A percentile compares a stretch with the other conserved stretches of the same genome.
phyloP scores from a whole-genome alignment of 1,140 invertebrate genomes.

The Hyposmocoma kahamanoa region DNA sequence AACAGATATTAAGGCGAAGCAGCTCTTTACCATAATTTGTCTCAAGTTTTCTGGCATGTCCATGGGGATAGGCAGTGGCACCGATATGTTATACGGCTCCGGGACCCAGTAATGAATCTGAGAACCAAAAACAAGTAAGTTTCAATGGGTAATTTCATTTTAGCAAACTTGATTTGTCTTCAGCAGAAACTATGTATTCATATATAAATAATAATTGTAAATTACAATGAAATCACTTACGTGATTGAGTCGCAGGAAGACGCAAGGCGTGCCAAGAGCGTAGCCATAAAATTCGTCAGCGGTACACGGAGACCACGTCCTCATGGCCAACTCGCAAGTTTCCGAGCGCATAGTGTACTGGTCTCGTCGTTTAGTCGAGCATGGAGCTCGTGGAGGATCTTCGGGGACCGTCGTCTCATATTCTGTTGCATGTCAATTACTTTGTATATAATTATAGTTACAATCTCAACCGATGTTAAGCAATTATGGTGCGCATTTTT shows the following conservation, averaged over 20 bases:
- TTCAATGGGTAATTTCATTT: no score
- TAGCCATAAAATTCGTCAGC: constrained; percentile 84
- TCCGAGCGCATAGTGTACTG: constrained; percentile 29
- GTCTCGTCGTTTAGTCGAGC: constrained; percentile 40
- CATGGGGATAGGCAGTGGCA: constrained; percentile 73
- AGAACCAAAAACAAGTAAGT: no score
- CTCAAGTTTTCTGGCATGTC: constrained; percentile 83
- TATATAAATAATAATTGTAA: no score
- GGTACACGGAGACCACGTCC: constrained; percentile 79
- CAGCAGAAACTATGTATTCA: no score
- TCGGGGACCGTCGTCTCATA: constrained; percentile 57
- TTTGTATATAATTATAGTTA: no score
- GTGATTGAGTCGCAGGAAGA: constrained; percentile 87
- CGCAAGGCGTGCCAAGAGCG: constrained; percentile 82
- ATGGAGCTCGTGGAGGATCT: constrained; percentile 49
- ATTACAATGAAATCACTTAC: no score
- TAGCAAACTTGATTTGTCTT: no score
- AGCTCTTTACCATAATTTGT: constrained; percentile 40
- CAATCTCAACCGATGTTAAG: no score
- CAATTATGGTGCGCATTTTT: no score
- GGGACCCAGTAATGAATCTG: constrained; percentile 90
- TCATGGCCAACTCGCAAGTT: constrained; percentile 62
- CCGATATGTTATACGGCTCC: constrained; percentile 81
- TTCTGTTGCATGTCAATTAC: no score
- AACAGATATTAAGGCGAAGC: no score